phyloP scores from a whole-genome alignment of 2,797 vertebrate species.

The Halcyon chelicuti region DNA sequence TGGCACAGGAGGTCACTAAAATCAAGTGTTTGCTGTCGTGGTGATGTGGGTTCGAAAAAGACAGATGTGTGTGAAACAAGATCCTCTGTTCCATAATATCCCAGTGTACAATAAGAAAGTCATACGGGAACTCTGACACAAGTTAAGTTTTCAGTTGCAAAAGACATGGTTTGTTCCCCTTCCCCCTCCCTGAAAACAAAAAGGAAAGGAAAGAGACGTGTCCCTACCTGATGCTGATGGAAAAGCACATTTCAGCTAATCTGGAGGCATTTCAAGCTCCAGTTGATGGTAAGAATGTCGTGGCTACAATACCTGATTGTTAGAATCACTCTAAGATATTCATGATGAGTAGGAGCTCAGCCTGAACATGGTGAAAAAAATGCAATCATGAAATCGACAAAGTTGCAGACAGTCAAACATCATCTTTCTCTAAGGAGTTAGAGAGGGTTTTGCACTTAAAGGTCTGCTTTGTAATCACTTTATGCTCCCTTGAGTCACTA shows the following conservation, averaged over 20 bases:
- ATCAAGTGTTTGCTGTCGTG: conserved; percentile 12
- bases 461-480: background rate
- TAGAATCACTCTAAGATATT: background rate
- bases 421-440: background rate
- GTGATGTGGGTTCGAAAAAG: background rate
- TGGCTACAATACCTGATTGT: background rate
- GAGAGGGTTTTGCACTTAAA: background rate
- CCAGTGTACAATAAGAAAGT: background rate
- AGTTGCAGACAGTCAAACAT: background rate
- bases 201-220: background rate
- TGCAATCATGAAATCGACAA: background rate
- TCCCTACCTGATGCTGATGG: background rate
- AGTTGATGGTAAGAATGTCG: background rate
- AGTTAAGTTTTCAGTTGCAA: background rate
- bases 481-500: background rate
- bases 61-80: conserved; percentile 60
- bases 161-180: background rate
- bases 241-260: conserved; percentile 5
- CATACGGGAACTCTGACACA: background rate
- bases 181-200: background rate
- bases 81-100: conserved; percentile 13
- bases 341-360: background rate
- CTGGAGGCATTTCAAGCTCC: background rate
- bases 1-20: conserved; percentile 57
- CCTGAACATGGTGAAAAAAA: background rate